Conservation (phyloP, 2,113 vertebrate genomes). For the Myiozetetes cayanensis region DNA sequence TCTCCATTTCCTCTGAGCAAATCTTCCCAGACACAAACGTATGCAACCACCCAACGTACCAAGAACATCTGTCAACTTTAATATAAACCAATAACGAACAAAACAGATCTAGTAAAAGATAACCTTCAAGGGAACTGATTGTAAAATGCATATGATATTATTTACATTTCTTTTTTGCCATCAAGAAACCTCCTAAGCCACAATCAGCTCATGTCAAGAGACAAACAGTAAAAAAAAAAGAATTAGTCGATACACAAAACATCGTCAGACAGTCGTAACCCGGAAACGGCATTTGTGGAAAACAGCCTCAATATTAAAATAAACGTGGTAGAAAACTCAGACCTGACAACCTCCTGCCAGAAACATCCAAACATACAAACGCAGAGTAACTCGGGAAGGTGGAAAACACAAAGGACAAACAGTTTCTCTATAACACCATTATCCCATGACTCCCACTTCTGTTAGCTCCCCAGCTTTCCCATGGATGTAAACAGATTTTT, state of each 20-base stretch:
- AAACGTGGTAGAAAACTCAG: constrained; percentile 60
- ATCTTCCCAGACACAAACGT: constrained; percentile 62
- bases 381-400: constrained; percentile 32
- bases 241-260: constrained; percentile 58
- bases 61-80: constrained; percentile 59
- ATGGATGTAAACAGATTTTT: constrained; percentile 54
- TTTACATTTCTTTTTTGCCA: constrained; percentile 70
- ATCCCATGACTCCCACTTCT: constrained; percentile 53
- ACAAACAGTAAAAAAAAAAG: constrained; percentile 7
- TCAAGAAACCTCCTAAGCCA: constrained; percentile 73
- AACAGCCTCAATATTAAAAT: constrained; percentile 48
- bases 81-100: constrained; percentile 67
- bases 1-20: constrained; percentile 34
- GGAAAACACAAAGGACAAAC: constrained; percentile 37
- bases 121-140: constrained; percentile 64
- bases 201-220: constrained; percentile 64
- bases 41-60: constrained; percentile 67
- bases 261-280: constrained; percentile 24
- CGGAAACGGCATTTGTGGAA: constrained; percentile 62
- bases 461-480: constrained; percentile 23
- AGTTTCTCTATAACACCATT: neutral
- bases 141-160: constrained; percentile 72
- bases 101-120: constrained; percentile 63
- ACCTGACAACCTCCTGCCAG: constrained; percentile 24
- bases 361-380: constrained; percentile 39